Evolutionary conservation across 2,113 vertebrate species (phyloP).

Genomic region (Seriola quinqueradiata): DNA sequence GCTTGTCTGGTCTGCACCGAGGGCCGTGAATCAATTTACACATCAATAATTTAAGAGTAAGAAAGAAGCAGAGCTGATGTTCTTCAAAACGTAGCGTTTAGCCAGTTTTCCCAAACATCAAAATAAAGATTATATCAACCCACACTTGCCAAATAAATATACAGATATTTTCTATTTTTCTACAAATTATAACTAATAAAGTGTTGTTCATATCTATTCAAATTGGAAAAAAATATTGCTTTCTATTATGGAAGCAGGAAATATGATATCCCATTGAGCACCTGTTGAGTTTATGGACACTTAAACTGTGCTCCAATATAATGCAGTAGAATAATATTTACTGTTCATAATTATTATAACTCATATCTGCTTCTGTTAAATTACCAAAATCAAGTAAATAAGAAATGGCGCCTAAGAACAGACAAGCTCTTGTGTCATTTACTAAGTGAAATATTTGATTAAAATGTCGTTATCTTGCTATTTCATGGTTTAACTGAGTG

Average conservation of each 20-base stretch:
- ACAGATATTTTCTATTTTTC: not conserved
- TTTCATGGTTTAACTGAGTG: no score
- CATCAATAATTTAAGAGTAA: not conserved
- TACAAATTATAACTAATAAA: no score
- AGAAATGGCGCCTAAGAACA: no score
- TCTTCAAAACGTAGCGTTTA: not conserved
- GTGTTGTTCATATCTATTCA: no score
- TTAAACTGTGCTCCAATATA: not conserved
- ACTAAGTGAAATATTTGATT: no score
- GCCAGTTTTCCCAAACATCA: not conserved
- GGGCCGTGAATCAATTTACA: slow-evolving; percentile 15
- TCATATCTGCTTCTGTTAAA: no score
- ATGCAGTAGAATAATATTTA: not conserved
- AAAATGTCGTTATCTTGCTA: no score
- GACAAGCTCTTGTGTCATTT: no score
- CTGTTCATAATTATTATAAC: not conserved
- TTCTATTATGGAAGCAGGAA: not conserved
- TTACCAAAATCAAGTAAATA: not conserved
- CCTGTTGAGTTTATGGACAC: not conserved
- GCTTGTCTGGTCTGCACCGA: not conserved
- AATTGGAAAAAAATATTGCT: not conserved
- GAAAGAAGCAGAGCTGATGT: not conserved
- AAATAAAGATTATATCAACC: not conserved
- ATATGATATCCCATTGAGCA: not conserved
- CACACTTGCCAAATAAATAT: not conserved